Base-by-base conservation (phyloP, 1,140 invertebrate genomes). In the Sycophaga agraensis region DNA sequence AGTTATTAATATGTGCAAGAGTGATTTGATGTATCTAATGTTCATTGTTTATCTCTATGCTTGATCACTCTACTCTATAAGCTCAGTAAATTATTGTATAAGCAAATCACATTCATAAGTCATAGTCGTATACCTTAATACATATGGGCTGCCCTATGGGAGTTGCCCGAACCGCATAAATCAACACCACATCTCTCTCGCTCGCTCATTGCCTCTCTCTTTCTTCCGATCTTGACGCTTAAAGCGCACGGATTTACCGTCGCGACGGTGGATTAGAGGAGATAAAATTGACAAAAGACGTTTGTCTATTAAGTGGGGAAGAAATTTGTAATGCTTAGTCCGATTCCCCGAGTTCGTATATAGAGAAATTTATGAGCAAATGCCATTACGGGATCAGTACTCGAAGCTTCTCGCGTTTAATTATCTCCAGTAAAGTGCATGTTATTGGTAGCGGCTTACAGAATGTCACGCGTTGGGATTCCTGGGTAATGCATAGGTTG, bases 221-320 rank as follows among this genome's bases (percentile, higher is more conserved):
- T 22, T 39, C 31, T 53, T 22, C 40, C 11, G 5, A 4, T 4
- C 31, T 37, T 14, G 7, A 9, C n/a, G 19, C 21, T 49, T 8
- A 17, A 31, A 16, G 46, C 53, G 34, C 21, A 40, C 14, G 39
- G 24, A 55, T 43, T 43, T 55, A 17, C 31, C 17, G 24, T 26
- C n/a, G 0, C 9, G 19, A 16, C 49, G n/a, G 17, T 40, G 59
- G 59, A 55, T 62, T 62, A 62, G n/a, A 8, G 16, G 34, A 62
- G 51, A 56, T 62, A 55, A 62, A 55, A 62, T 48, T 62, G 51
- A 62, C 51, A 62, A 62, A 62, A 62, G 59, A 62, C 51, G 45
- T 55, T 55, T 48, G 26, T 61, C 40, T 48, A 48, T 55, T 40
- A n/a, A 40, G 31, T 28, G 40, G 24, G 24, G 26, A 42, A 42